A percentile compares a stretch with the other conserved stretches of the same genome.
These are phyloP conservation scores for Oligia strigilis DNA, from an alignment of 2,888 invertebrate genomes.

Conservation along the genomic window DNA sequence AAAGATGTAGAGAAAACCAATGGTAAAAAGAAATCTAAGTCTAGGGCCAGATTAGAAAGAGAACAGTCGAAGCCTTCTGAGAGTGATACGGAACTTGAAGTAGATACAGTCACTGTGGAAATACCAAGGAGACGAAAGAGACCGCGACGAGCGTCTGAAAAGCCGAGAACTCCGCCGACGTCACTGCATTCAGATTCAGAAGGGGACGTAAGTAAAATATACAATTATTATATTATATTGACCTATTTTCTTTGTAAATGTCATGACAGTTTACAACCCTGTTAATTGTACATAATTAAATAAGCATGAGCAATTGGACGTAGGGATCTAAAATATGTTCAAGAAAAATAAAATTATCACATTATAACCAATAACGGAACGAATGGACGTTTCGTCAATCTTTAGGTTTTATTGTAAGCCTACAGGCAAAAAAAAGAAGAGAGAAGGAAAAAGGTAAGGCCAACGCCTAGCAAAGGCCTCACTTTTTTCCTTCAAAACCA, in stretches of 20 bases:
- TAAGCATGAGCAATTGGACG: background rate
- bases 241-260: background rate
- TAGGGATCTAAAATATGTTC: background rate
- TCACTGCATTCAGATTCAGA: conserved; percentile 87
- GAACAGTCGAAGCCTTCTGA: conserved; percentile 89
- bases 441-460: too few species aligned
- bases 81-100: conserved; percentile 86
- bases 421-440: too few species aligned
- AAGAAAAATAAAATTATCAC: background rate
- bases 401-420: too few species aligned
- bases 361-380: background rate
- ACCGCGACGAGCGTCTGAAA: conserved; percentile 85
- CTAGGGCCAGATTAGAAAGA: conserved; percentile 86
- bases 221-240: background rate
- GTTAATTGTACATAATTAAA: too few species aligned
- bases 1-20: conserved; percentile 83
- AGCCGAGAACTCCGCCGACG: conserved; percentile 85
- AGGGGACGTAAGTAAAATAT: conserved; percentile 80
- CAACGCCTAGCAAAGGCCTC: too few species aligned
- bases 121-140: conserved; percentile 87
- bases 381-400: too few species aligned
- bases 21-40: conserved; percentile 87
- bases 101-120: conserved; percentile 88
- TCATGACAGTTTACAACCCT: background rate
- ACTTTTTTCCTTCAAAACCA: too few species aligned